Base-by-base conservation (phyloP, 2,888 invertebrate genomes). In the Aspidiotus destructor region DNA sequence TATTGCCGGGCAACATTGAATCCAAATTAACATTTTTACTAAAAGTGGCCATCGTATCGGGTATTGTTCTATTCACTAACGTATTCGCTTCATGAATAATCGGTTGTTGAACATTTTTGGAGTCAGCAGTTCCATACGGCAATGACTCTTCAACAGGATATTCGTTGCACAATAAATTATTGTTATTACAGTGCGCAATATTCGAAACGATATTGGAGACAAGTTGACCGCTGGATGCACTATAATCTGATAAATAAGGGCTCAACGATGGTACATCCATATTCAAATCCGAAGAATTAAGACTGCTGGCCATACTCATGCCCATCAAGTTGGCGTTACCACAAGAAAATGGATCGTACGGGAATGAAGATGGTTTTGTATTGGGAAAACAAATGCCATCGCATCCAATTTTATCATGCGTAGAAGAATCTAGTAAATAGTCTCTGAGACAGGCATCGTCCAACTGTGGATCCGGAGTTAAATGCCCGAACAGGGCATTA, bases 391-490 rank as follows among this genome's bases (percentile, higher is more conserved):
- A 69, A n/a, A 69, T 62, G n/a, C 42, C 62, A 57, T 62, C 69
- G 55, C 62, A 62, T 40, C 62, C 48, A 10, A 62, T 61, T 69
- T 69, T 62, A 68, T 68, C 61, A 40, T 62, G 69, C 9, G 62
- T 54, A 48, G 55, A 54, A 48, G 73, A 72, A 60, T 74, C 75
- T 41, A 75, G 63, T 55, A 75, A 70, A 68, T 74, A 75, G 53
- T 75, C 75, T 70, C 74, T 74, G 68, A 75, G 71, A 67, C 74
- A 74, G 61, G 73, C 74, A 44, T 73, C 70, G 61, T 75, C 75
- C 17, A 74, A 69, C 17, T 3, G n/a, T 15, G 65, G 17, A 54
- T 65, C 61, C 41, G 65, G 53, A 15, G 74, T 72, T 41, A 71
- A 71, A 57, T 52, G 57, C 55, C 62, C 62, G 71, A 73, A 75